Base-by-base conservation (phyloP, 2,888 invertebrate genomes). In the Achlya flavicornis region DNA sequence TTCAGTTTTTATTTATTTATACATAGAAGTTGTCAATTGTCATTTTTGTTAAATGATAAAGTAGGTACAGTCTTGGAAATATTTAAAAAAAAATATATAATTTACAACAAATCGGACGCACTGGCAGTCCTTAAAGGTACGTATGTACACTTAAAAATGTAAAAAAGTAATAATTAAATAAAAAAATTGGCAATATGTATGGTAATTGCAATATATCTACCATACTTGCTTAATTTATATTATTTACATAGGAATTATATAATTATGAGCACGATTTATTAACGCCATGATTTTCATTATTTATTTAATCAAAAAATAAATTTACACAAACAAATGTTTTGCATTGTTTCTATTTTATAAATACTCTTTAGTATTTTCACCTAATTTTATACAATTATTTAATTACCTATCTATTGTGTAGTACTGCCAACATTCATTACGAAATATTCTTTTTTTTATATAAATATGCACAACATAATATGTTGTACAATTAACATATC, bases 11-110 rank as follows among this genome's bases (percentile, higher is more conserved):
- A 89, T 92, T 92, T 89, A 89, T 91, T 77, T 88, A 90, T 93
- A 91, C 91, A 92, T 92, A 92, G 86, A 92, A 91, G 91, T 90
- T 89, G 91, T 89, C 89, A 89, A 84, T 87, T 89, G 85, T 83
- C 77, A 80, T 83, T 86, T 76, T 86, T 84, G 87, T 90, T 86
- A 89, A 90, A 90, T 85, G 87, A 89, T 88, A 87, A 86, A 84
- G 78, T 86, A 84, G 88, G 87, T 92, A 93, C 93, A 93, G 93
- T 93, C 92, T 93, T 92, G 90, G 77, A 77, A 90, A 90, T 88
- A 90, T 90, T 86, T 87, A 91, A 90, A 83, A 85, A 89, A 90
- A 86, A 73, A 76, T 65, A 72, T 88, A 87, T 87, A 89, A 89
- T 89, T 87, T 91, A 90, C 90, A 90, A 88, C 84, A 84, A 86